Evolutionary conservation across 2,888 invertebrate species (phyloP), one percentile per base, ranked within the genome.

Genomic region (Atherix ibis): DNA sequence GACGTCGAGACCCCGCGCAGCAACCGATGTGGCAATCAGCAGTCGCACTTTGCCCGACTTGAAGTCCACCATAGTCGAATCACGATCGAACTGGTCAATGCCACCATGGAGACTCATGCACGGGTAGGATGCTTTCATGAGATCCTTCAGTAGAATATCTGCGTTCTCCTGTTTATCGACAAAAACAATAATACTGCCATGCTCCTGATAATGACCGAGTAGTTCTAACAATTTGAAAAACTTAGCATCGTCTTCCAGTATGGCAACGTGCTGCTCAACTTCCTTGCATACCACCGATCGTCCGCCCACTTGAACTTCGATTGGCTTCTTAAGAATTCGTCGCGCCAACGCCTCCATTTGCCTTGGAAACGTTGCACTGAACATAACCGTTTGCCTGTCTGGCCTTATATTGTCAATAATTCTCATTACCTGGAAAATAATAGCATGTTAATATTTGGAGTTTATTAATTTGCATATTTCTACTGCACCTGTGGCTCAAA

Each of bases 91-190:
- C 65, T 98, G 98, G 66, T 99, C 98, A 53, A 99, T 95, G 46
- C 95, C 98, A 38, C 98, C 98, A 53, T 99, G 98, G 32, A 98
- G 69, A 35, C 95, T 89, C 78, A 97, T 80, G 54, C 95, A 97
- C 10, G 84, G 79, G 57, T 99, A 98, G 0, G 91, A 87, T 1
- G 91, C 88, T 57, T 84, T 91, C 84, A 98, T 87, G 2, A 98
- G 70, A 50, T 95, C 92, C 52, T 91, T 89, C 27, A 92, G 64
- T 14, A 94, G 62, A 18, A 83, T 83, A 54, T 95, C 95, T 0
- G 95, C 95, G 52, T 91, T 85, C 58, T 97, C 97, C 62, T 98
- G 97, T 52, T 95, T 95, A 54, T 98, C 97, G 8, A 97, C 97
- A 59, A 98, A 98, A 18, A 98, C 85, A 45, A 98, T 85, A 31